A percentile compares a stretch with the other conserved stretches of the same genome.
phyloP scores from a whole-genome alignment of 2,888 invertebrate genomes.

The Helleia helle region DNA sequence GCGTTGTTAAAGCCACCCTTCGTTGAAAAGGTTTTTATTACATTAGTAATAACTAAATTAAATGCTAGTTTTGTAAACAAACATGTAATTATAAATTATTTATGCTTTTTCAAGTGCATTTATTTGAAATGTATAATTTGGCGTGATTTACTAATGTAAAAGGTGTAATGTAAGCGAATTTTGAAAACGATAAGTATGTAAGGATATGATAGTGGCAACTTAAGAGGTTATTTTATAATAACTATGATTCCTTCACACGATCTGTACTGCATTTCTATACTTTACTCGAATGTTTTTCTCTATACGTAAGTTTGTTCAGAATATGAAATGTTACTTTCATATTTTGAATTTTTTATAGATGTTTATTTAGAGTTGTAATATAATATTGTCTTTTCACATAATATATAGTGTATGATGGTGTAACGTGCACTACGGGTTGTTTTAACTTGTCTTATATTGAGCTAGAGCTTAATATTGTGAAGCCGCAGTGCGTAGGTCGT shows the following conservation, averaged over 20 bases:
- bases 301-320: constrained; percentile 9
- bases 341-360: constrained; percentile 9
- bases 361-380: constrained; percentile 10
- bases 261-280: constrained; percentile 28
- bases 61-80: too few species aligned
- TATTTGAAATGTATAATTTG: background rate
- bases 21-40: too few species aligned
- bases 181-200: background rate
- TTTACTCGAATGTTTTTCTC: constrained; percentile 19
- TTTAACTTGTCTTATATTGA: too few species aligned
- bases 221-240: constrained; percentile 16
- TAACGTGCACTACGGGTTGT: constrained; percentile 2
- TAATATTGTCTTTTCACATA: constrained; percentile 8
- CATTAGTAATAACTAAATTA: too few species aligned
- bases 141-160: background rate
- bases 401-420: constrained; percentile 5
- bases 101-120: too few species aligned
- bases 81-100: too few species aligned
- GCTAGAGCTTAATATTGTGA: too few species aligned
- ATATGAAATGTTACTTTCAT: constrained; percentile 20
- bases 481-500: constrained; percentile 9
- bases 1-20: too few species aligned
- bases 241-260: constrained; percentile 26
- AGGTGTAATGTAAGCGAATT: constrained; percentile 3
- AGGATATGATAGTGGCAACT: background rate